A percentile compares a stretch with the other conserved stretches of the same genome.
phyloP scores from a whole-genome alignment of 2,797 vertebrate genomes.

The Pipistrellus kuhlii region DNA sequence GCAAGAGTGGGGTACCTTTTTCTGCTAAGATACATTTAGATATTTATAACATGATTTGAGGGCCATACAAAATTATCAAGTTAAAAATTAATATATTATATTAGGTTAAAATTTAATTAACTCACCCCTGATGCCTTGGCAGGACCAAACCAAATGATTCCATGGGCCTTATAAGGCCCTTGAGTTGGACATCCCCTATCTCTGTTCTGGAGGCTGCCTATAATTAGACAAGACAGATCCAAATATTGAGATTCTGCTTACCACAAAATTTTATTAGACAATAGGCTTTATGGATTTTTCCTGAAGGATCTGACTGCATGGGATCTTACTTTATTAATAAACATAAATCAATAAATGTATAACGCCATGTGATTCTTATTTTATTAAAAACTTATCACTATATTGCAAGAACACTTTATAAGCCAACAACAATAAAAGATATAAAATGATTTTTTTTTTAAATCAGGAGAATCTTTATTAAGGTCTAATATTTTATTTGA shows the following conservation, averaged over 20 bases:
- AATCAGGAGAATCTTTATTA: not conserved
- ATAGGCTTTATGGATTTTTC: not conserved
- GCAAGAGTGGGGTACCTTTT: too few species aligned
- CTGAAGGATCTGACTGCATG: not conserved
- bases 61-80: too few species aligned
- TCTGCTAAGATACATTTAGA: too few species aligned
- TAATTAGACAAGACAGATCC: not conserved
- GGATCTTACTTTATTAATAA: conserved; percentile 1
- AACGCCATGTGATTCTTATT: not conserved
- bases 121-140: too few species aligned
- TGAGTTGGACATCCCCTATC: too few species aligned
- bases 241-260: not conserved
- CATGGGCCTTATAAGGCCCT: too few species aligned
- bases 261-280: not conserved
- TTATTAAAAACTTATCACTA: not conserved
- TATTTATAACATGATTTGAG: too few species aligned
- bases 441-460: not conserved
- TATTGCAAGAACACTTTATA: not conserved
- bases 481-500: not conserved
- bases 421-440: not conserved
- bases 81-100: too few species aligned
- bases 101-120: too few species aligned
- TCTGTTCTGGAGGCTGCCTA: not conserved
- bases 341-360: not conserved
- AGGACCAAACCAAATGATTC: too few species aligned